These are phyloP conservation scores for Atherinomorus stipes DNA, from an alignment of 2,113 vertebrate species.

Conservation along the genomic window DNA sequence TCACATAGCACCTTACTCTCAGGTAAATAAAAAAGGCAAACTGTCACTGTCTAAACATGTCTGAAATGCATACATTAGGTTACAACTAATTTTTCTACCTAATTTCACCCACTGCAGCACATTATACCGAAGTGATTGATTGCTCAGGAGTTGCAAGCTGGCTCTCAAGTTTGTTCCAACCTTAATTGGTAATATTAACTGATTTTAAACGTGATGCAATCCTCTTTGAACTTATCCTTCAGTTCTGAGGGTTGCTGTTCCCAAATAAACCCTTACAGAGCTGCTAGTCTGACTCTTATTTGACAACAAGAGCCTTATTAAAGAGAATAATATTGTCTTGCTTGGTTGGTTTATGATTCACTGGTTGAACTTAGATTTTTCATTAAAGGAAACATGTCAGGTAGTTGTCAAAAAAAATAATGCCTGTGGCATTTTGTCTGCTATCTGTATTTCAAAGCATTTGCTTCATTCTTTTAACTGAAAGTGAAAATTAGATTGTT, in stretches of 20 bases:
- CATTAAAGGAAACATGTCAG: slow-evolving; percentile 2
- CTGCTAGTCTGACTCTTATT: not conserved
- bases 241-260: not conserved
- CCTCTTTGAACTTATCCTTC: not conserved
- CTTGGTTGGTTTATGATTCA: slow-evolving; percentile 8
- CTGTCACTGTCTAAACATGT: too few relatives aligned
- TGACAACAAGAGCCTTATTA: not conserved
- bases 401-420: not conserved
- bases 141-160: too few relatives aligned
- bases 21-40: too few relatives aligned
- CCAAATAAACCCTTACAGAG: not conserved
- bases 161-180: too few relatives aligned
- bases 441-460: slow-evolving; percentile 14
- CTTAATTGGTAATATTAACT: too few relatives aligned
- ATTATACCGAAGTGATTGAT: too few relatives aligned
- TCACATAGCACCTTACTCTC: too few relatives aligned
- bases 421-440: not conserved
- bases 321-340: not conserved
- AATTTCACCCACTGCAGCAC: too few relatives aligned
- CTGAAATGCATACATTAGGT: too few relatives aligned
- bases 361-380: not conserved
- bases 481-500: slow-evolving; percentile 31
- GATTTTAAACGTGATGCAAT: not conserved
- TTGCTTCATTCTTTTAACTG: slow-evolving; percentile 12
- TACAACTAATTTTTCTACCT: too few relatives aligned